A percentile compares a stretch with the other conserved stretches of the same genome.
Conservation (phyloP, 2,113 vertebrate genomes). For the Fregetta grallaria region DNA sequence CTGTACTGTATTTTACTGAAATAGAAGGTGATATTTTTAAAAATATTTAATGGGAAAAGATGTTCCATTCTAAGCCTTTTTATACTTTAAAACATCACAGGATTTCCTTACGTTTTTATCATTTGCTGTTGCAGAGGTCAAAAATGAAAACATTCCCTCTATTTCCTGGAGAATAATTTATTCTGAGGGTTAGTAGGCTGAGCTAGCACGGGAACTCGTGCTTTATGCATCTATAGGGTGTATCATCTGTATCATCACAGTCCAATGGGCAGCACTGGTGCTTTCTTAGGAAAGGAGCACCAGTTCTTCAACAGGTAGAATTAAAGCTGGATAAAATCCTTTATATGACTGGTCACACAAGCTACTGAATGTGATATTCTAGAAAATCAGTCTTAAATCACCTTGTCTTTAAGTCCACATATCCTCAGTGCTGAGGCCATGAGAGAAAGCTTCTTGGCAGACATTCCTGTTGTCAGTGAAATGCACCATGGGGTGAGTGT, state of each 20-base stretch:
- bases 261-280: neutral
- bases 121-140: neutral
- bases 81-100: neutral
- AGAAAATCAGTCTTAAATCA: constrained; percentile 1
- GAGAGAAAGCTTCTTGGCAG: neutral
- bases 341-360: neutral
- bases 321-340: neutral
- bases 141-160: neutral
- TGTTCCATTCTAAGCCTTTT: neutral
- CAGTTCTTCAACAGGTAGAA: neutral
- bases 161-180: neutral
- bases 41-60: neutral
- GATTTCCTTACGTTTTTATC: neutral
- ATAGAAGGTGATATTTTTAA: neutral
- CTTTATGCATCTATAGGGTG: neutral
- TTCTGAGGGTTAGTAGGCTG: neutral
- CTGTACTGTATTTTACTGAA: neutral
- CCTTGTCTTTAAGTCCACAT: neutral
- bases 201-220: neutral
- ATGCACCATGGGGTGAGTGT: neutral
- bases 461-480: neutral
- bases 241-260: neutral
- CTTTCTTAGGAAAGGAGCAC: neutral
- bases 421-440: neutral
- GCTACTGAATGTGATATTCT: neutral